These are phyloP conservation scores for Urosaurus nigricauda DNA, from an alignment of 2,797 vertebrate species.

Conservation along the genomic window DNA sequence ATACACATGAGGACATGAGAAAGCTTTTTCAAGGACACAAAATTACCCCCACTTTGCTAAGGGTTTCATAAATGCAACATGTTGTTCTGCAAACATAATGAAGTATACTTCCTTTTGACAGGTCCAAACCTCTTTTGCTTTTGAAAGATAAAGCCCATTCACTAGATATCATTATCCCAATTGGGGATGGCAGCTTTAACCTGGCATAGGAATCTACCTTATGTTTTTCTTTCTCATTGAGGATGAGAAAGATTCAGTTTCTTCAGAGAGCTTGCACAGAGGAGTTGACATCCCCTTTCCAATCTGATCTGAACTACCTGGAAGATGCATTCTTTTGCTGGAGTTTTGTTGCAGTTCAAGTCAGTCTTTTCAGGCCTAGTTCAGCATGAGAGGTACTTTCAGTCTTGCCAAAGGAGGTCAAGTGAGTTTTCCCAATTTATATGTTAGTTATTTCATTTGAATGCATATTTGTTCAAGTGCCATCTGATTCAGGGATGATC, in stretches of 20 bases:
- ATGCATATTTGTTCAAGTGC: neutral
- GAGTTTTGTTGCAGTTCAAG: neutral
- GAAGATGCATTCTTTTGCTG: neutral
- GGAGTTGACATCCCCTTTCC: neutral
- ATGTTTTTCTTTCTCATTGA: conserved; percentile 22
- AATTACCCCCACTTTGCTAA: conserved; percentile 33
- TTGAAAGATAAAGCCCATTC: conserved; percentile 4
- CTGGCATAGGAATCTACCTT: conserved; percentile 21
- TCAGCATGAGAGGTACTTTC: neutral
- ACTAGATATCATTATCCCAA: conserved; percentile 26
- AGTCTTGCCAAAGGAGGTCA: neutral
- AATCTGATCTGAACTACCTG: neutral
- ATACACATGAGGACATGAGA: neutral
- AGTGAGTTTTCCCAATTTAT: neutral
- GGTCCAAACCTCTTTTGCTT: neutral
- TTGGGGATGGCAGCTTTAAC: conserved; percentile 20
- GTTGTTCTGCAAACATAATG: neutral
- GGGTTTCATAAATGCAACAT: neutral
- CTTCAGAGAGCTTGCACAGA: neutral
- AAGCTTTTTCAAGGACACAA: conserved; percentile 27
- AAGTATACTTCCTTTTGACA: conserved; percentile 10
- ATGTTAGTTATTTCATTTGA: neutral
- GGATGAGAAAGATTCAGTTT: neutral
- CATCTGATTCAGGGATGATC: neutral
- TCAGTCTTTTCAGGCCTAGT: neutral